Base-by-base conservation (phyloP, 1,140 invertebrate genomes). In the Ips nitidus region DNA sequence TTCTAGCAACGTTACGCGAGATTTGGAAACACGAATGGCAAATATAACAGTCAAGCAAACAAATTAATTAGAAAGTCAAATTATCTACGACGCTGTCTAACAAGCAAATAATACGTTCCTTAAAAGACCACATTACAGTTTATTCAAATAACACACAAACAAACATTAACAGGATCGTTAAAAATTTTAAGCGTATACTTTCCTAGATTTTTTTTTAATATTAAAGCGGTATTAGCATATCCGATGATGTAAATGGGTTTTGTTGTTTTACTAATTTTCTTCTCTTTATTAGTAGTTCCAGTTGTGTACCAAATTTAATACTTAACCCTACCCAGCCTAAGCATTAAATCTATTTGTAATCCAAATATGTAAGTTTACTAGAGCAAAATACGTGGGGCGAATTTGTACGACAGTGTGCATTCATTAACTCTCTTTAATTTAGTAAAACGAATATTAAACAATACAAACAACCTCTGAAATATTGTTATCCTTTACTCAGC, bases 351-450 rank as follows among this genome's bases (percentile, higher is more conserved):
- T 47, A 47, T 47, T 47, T 47, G 45, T 47, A 47, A 47, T 47
- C 45, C 45, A 47, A 47, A 47, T 47, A 47, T 47, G 45, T 47
- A 47, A 47, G 45, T 47, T 47, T 47, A 66, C 7, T 42, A 37
- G 41, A 57, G 50, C 40, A 66, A 66, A 64, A 55, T 55, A 66
- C 63, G 37, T 47, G 42, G 40, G 41, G 52, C 36, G 56, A 60
- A 63, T 50, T 67, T 72, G 71, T 70, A 74, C 73, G 73, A 69
- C 71, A 71, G 66, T 72, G 56, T 69, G 73, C 73, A 74, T 74
- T 74, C 71, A 74, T 74, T 74, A 74, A 68, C 73, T 72, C 71
- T 68, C 69, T 71, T 62, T 74, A 70, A 69, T 71, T 72, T 74
- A 72, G 67, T 74, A 67, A 72, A 74, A 74, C 73, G 22, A 22